These are phyloP conservation scores for Tenebrosternarchus preto DNA, from an alignment of 2,113 vertebrate genomes.

Conservation along the genomic window DNA sequence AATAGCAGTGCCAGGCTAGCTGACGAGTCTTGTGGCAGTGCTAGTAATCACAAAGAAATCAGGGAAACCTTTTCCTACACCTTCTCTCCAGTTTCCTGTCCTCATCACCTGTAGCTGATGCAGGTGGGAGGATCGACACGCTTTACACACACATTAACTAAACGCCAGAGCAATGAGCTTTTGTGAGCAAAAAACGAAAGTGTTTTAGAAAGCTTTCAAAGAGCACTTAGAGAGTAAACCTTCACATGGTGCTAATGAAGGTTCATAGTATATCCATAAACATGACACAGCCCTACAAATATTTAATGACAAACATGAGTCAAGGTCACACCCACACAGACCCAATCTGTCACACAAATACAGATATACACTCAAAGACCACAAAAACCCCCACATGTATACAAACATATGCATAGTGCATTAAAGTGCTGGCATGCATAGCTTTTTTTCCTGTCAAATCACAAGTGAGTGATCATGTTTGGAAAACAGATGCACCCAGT, in stretches of 20 bases:
- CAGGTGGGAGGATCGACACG: neutral
- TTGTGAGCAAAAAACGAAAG: conserved; percentile 2
- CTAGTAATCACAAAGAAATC: conserved; percentile 28
- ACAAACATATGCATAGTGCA: neutral
- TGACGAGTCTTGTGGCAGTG: conserved; percentile 17
- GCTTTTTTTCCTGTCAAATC: neutral
- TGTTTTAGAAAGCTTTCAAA: neutral
- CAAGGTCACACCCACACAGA: conserved; percentile 30
- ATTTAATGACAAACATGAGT: conserved; percentile 41
- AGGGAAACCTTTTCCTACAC: conserved; percentile 35
- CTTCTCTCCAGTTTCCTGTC: conserved; percentile 51
- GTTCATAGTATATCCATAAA: conserved; percentile 63
- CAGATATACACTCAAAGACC: neutral
- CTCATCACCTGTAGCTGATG: conserved; percentile 41
- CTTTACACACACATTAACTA: conserved; percentile 29
- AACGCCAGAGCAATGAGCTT: conserved; percentile 6
- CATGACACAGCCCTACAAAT: conserved; percentile 50
- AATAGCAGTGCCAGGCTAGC: conserved; percentile 1
- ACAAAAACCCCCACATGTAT: neutral
- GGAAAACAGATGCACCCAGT: neutral
- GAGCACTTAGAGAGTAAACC: neutral
- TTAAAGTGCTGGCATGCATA: neutral
- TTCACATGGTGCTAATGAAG: conserved; percentile 35
- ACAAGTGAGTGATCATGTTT: neutral
- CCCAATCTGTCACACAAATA: conserved; percentile 3